Base-by-base conservation (phyloP, 1,140 invertebrate species). In the Heliconius melpomene region DNA sequence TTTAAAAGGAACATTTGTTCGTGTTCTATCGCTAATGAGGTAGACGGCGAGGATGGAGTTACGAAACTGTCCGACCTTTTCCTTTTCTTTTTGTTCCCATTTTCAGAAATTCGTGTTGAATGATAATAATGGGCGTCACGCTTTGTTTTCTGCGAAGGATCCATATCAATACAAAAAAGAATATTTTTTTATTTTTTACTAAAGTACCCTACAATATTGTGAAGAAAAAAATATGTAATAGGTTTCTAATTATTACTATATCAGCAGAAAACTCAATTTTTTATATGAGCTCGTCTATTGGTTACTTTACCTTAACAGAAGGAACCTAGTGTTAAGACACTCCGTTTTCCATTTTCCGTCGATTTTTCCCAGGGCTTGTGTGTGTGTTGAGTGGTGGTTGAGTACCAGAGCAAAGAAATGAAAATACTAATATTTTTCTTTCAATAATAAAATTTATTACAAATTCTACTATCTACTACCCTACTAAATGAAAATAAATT, bases 11-110 rank as follows among this genome's bases (percentile, higher is more conserved):
- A 66, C n/a, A 11, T 66, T 66, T 66, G 9, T 66, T 66, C 54
- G 54, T 29, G 26, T 66, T 29, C 60, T 11, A 26, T 29, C 60
- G 60, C 5, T 66, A 66, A 66, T 66, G 60, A 66, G 60, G 60
- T 66, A 66, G 60, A 29, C 26, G 57, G 60, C 9, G n/a, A 7
- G 60, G 60, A 66, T 66, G 60, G 60, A 66, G 60, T 66, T 66
- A 66, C 60, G n/a, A 29, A 36, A 16, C 26, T 26, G 60, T 66
- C 60, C 60, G 23, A 72, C 18, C 11, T 66, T 29, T 66, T 66
- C 13, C 54, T 23, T 66, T 66, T 29, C 13, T 16, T 29, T 66
- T 66, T 16, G 7, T 11, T 66, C 11, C 16, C 26, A 29, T 66
- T 16, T 66, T 66, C 23, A 29, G 26, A 66, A 29, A 66, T 66